Percentiles rank a stretch among this genome's conserved stretches.
Conservation (phyloP, 2,888 invertebrate genomes). For the Apoda limacodes region DNA sequence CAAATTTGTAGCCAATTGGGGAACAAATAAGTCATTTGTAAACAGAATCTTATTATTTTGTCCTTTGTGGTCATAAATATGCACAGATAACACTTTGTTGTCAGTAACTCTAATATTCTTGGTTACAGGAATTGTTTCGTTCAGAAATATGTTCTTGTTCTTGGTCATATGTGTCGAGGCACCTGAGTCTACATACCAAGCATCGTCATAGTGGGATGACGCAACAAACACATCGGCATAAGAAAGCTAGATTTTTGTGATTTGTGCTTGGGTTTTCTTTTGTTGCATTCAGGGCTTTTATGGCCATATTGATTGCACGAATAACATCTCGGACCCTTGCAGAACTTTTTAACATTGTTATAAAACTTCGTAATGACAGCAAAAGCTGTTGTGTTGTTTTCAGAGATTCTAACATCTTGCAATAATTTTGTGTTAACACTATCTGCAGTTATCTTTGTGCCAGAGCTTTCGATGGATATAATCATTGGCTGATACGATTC, state of each 20-base stretch:
- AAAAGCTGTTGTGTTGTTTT: constrained; percentile 7
- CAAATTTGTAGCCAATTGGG: constrained; percentile 14
- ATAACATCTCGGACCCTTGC: neutral
- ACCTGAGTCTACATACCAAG: constrained; percentile 18
- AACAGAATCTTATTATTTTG: constrained; percentile 11
- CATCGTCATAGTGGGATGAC: constrained; percentile 4
- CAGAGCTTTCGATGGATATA: constrained; percentile 6
- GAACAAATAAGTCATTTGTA: constrained; percentile 14
- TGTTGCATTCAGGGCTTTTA: neutral
- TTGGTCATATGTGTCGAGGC: constrained; percentile 14
- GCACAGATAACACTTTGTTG: constrained; percentile 13
- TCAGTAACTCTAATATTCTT: constrained; percentile 15
- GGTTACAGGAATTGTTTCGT: constrained; percentile 6
- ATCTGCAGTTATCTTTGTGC: constrained; percentile 11
- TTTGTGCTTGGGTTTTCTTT: neutral
- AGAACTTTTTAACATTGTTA: neutral
- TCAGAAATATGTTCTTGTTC: constrained; percentile 6
- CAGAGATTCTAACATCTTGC: constrained; percentile 4
- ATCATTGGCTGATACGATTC: constrained; percentile 8
- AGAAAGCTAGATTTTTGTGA: too few species aligned
- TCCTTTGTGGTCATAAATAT: constrained; percentile 6
- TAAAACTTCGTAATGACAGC: neutral
- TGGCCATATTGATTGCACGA: constrained; percentile 1
- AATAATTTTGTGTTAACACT: constrained; percentile 13
- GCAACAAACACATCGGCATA: constrained; percentile 14